phyloP scores from a whole-genome alignment of 2,888 invertebrate species.

The Seira sanloemensis region DNA sequence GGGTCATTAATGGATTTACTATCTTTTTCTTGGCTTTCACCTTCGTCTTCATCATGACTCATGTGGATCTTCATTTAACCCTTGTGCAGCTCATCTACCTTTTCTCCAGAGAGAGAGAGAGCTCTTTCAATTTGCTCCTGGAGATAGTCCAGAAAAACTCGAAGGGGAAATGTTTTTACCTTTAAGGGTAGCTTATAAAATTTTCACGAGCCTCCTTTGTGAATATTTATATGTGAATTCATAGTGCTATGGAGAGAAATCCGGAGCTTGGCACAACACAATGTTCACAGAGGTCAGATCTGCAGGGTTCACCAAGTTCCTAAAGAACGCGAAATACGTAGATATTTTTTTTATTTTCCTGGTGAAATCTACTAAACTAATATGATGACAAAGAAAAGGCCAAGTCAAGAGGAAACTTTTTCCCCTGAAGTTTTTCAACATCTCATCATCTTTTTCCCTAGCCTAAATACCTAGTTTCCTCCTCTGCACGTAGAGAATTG shows the following conservation, averaged over 20 bases:
- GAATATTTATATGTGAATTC: neutral
- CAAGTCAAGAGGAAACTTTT: neutral
- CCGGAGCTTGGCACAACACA: too few species aligned
- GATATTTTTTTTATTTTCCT: too few species aligned
- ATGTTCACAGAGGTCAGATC: too few species aligned
- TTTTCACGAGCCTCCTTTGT: slow-evolving; percentile 24
- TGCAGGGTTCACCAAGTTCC: too few species aligned
- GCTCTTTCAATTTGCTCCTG: slow-evolving; percentile 32
- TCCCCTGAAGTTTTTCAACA: neutral
- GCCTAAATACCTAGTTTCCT: neutral
- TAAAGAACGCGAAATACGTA: too few species aligned
- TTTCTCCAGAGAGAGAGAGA: neutral
- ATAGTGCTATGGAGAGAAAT: too few species aligned
- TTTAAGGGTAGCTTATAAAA: slow-evolving; percentile 28
- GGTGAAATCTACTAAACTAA: too few species aligned
- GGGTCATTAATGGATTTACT: slow-evolving; percentile 49
- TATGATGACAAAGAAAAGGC: too few species aligned
- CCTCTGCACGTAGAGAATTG: neutral
- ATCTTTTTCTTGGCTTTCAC: neutral
- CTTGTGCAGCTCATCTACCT: neutral
- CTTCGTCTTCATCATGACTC: neutral
- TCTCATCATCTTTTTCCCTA: neutral
- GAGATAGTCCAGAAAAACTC: neutral
- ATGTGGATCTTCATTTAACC: neutral
- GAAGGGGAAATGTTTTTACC: neutral